phyloP scores from a whole-genome alignment of 2,888 invertebrate species.

The Apotomis betuletana region DNA sequence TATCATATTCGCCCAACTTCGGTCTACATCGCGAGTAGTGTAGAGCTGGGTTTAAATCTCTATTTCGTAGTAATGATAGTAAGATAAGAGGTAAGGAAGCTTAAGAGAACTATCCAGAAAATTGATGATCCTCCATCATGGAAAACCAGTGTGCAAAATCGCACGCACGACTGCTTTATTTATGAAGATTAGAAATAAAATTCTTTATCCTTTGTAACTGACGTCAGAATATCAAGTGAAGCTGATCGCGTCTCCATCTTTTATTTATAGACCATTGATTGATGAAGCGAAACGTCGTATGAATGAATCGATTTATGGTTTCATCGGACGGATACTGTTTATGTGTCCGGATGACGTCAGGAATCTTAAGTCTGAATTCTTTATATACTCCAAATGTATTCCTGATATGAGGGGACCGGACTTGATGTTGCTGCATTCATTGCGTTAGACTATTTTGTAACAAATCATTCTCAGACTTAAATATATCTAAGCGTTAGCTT shows the following conservation, averaged over 20 bases:
- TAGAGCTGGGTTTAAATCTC: too few species aligned
- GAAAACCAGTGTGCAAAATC: neutral
- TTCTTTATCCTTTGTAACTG: slow-evolving; percentile 57
- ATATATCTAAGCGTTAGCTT: too few species aligned
- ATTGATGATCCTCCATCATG: neutral
- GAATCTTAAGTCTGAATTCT: slow-evolving; percentile 61
- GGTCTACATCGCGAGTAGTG: too few species aligned
- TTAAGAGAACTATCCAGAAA: neutral
- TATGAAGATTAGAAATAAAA: slow-evolving; percentile 48
- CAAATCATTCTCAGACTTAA: neutral
- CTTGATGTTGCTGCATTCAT: neutral
- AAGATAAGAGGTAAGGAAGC: too few species aligned
- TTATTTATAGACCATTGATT: slow-evolving; percentile 78
- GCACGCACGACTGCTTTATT: neutral
- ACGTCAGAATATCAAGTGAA: slow-evolving; percentile 69
- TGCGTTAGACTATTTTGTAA: slow-evolving; percentile 12
- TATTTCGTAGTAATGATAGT: too few species aligned
- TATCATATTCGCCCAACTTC: too few species aligned
- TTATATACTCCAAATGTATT: slow-evolving; percentile 15
- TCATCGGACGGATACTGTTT: slow-evolving; percentile 69
- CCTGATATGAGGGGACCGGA: neutral
- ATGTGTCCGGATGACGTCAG: slow-evolving; percentile 68
- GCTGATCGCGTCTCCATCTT: slow-evolving; percentile 67
- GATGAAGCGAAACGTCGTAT: slow-evolving; percentile 75
- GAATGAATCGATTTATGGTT: slow-evolving; percentile 79